Conservation (phyloP, 92 coral and sea anemone genomes). For the Phymanthus crucifer region DNA sequence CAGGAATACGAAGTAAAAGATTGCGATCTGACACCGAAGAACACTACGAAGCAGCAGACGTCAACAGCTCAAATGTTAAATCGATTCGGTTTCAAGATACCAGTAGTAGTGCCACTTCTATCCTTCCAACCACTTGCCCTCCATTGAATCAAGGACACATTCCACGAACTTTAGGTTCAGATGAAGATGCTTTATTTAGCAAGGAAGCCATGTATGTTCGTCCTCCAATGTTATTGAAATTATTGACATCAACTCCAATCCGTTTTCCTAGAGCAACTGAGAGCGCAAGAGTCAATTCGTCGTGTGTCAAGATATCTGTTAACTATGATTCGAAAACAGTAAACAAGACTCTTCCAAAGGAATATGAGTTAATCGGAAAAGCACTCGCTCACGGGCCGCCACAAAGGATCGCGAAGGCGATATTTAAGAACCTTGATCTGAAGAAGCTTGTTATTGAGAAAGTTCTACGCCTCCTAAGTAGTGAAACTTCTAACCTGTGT, state of each 20-base stretch:
- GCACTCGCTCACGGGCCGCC: conserved; percentile 55
- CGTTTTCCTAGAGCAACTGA: conserved; percentile 18
- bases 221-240: conserved; percentile 22
- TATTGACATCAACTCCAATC: conserved; percentile 16
- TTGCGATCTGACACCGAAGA: conserved; percentile 25
- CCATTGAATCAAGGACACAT: background rate
- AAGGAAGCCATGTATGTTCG: background rate
- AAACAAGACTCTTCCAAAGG: conserved; percentile 29
- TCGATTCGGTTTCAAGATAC: conserved; percentile 11
- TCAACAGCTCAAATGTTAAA: background rate
- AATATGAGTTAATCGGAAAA: conserved; percentile 44
- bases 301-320: conserved; percentile 37
- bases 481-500: conserved; percentile 48
- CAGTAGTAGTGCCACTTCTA: background rate
- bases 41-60: too few relatives aligned
- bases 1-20: conserved; percentile 30
- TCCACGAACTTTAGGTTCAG: background rate
- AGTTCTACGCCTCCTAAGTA: conserved; percentile 28
- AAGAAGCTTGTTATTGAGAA: conserved; percentile 41
- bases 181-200: background rate
- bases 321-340: conserved; percentile 47
- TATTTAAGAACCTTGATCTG: conserved; percentile 40
- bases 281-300: background rate
- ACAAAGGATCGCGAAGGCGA: conserved; percentile 51
- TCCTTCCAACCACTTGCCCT: background rate